These are phyloP conservation scores for Ellobius talpinus DNA, from an alignment of 2,113 vertebrate species.

Conservation along the genomic window DNA sequence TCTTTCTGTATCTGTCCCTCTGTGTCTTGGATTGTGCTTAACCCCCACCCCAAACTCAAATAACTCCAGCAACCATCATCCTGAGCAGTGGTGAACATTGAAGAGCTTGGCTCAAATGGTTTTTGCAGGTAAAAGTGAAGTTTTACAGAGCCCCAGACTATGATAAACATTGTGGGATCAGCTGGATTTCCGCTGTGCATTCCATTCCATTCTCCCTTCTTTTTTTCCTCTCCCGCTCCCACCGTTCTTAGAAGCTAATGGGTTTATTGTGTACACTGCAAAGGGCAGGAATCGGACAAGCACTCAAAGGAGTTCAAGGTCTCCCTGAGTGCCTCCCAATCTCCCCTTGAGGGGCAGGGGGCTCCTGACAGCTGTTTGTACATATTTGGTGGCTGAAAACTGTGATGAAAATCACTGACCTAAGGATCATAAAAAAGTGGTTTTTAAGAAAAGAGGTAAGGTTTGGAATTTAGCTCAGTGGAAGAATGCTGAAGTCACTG, in stretches of 20 bases:
- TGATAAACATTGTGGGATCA: too few relatives aligned
- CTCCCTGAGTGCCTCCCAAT: background rate
- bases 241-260: background rate
- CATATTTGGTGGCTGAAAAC: background rate
- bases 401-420: background rate
- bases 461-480: background rate
- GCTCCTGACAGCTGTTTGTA: background rate
- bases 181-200: too few relatives aligned
- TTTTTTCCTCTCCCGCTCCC: too few relatives aligned
- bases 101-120: slow-evolving; percentile 13
- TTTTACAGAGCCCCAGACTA: background rate
- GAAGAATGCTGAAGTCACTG: background rate
- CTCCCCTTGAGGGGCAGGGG: background rate
- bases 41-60: background rate
- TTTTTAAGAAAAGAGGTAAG: background rate
- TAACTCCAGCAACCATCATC: background rate
- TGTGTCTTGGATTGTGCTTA: background rate
- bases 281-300: background rate
- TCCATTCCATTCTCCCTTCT: too few relatives aligned
- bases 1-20: background rate
- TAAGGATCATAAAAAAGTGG: slow-evolving; percentile 28
- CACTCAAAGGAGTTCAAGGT: background rate
- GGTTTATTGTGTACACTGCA: background rate
- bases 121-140: slow-evolving; percentile 31
- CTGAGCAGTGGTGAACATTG: background rate